These are phyloP conservation scores for Tichodroma muraria DNA, from an alignment of 2,113 vertebrate genomes.

Conservation along the genomic window DNA sequence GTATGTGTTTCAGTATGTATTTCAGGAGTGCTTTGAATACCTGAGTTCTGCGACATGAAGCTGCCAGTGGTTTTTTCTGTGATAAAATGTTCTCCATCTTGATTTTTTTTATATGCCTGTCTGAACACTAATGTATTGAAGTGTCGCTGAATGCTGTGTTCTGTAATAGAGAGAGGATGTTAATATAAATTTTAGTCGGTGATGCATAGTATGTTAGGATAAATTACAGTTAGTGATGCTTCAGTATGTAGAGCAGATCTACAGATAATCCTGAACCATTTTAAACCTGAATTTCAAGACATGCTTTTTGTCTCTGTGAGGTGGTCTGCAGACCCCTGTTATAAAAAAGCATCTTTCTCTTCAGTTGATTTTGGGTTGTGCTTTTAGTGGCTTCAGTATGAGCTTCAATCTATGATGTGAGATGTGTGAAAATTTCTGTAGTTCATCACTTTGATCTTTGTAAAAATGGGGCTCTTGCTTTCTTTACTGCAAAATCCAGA, in stretches of 20 bases:
- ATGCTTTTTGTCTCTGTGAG: not conserved
- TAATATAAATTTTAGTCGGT: not conserved
- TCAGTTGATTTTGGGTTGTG: not conserved
- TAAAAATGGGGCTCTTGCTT: not conserved
- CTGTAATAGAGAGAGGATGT: not conserved
- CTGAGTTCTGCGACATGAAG: not conserved
- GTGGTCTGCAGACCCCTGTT: not conserved
- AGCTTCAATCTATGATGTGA: not conserved
- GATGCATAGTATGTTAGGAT: not conserved
- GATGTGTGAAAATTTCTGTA: not conserved
- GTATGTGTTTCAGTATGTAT: not conserved
- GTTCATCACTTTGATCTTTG: not conserved
- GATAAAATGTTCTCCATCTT: not conserved
- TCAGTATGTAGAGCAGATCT: not conserved
- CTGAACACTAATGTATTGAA: not conserved
- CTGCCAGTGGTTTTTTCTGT: not conserved
- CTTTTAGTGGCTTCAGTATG: not conserved
- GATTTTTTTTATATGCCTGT: not conserved
- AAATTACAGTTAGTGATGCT: not conserved
- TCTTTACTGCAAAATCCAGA: not conserved
- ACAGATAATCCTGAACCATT: not conserved
- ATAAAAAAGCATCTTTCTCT: not conserved
- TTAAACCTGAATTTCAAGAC: not conserved
- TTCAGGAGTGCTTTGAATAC: not conserved
- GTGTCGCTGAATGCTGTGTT: not conserved